These are phyloP conservation scores for Metallyticus violacea DNA, from an alignment of 2,888 invertebrate genomes.

Conservation along the genomic window DNA sequence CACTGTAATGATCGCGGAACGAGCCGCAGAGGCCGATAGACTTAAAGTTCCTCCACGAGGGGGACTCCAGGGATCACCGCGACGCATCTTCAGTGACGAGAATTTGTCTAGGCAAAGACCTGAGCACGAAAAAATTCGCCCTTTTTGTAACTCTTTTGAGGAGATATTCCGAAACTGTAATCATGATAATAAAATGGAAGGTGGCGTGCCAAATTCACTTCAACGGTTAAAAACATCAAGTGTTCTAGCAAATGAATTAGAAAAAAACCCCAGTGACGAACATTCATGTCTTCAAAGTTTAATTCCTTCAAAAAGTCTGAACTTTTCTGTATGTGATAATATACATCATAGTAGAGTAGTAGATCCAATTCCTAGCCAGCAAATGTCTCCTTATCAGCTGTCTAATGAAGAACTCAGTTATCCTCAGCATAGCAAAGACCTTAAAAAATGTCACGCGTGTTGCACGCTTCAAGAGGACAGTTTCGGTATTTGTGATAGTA, in stretches of 20 bases:
- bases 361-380: neutral
- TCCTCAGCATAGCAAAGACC: neutral
- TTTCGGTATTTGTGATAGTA: neutral
- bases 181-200: neutral
- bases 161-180: neutral
- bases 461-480: neutral
- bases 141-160: neutral
- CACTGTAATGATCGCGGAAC: conserved; percentile 17
- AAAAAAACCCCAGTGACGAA: neutral
- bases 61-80: neutral
- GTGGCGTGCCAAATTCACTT: neutral
- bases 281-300: neutral
- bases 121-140: neutral
- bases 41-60: neutral
- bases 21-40: neutral
- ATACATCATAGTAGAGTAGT: neutral
- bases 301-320: neutral
- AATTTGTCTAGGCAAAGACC: neutral
- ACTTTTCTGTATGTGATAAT: neutral
- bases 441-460: neutral
- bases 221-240: neutral
- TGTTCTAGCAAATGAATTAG: neutral
- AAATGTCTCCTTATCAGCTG: neutral
- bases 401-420: neutral
- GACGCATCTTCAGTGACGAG: neutral